phyloP scores from a whole-genome alignment of 2,113 vertebrate species.

The Ifrita kowaldi region DNA sequence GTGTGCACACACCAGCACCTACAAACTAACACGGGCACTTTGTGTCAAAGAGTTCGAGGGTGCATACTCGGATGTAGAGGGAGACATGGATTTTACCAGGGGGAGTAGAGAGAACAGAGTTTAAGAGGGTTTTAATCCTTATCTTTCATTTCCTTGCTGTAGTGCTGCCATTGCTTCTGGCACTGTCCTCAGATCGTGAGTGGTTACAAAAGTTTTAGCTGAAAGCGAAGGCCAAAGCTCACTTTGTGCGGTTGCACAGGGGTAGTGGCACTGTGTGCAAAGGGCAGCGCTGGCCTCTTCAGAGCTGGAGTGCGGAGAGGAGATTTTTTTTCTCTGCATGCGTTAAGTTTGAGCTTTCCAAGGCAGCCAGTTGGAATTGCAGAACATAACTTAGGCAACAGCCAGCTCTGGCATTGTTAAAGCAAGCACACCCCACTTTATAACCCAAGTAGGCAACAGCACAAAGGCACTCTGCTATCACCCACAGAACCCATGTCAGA shows the following conservation, averaged over 20 bases:
- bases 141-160: background rate
- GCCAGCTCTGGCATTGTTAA: background rate
- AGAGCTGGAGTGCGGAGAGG: fast-evolving
- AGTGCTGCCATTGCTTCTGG: background rate
- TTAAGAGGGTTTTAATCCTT: conserved; percentile 3
- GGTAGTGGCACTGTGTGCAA: fast-evolving
- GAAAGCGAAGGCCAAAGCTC: background rate
- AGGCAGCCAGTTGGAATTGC: background rate
- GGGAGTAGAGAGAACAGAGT: background rate
- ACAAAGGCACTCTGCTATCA: background rate
- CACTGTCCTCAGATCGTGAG: background rate
- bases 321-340: background rate
- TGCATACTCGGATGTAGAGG: background rate
- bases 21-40: background rate
- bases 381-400: background rate
- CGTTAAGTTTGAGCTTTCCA: background rate
- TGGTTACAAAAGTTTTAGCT: background rate
- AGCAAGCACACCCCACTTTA: background rate
- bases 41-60: fast-evolving
- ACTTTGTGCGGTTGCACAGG: background rate
- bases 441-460: background rate
- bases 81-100: background rate
- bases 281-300: background rate
- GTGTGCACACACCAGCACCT: background rate
- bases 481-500: background rate